Percentiles rank a stretch among this genome's conserved stretches.
These are phyloP conservation scores for Polypedilum pembai DNA, from an alignment of 1,140 invertebrate species.

Conservation along the genomic window DNA sequence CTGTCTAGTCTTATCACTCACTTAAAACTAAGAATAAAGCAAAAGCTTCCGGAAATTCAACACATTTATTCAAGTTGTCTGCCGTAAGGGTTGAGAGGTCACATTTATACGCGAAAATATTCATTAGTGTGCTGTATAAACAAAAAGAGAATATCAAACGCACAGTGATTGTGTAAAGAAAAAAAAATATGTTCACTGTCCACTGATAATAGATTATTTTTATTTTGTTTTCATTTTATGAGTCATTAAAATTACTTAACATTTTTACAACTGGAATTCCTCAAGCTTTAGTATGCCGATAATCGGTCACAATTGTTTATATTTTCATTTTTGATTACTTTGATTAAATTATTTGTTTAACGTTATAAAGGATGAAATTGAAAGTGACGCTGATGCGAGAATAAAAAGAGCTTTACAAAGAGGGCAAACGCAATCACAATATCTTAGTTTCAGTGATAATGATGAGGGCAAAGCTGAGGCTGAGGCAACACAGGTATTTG, in stretches of 20 bases:
- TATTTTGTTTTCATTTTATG: neutral
- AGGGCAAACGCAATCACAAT: slow-evolving; percentile 76
- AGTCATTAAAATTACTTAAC: neutral
- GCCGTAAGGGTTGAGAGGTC: slow-evolving; percentile 23
- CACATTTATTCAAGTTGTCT: neutral
- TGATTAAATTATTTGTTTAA: no score
- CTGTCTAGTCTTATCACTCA: neutral
- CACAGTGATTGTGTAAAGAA: neutral
- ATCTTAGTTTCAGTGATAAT: slow-evolving; percentile 57
- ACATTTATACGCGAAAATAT: neutral
- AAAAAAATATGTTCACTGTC: no score
- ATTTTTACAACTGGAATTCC: no score
- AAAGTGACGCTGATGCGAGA: neutral
- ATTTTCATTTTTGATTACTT: neutral
- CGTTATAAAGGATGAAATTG: neutral
- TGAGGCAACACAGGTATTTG: slow-evolving; percentile 54
- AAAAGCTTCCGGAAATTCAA: slow-evolving; percentile 19
- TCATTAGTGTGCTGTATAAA: neutral
- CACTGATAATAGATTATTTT: neutral
- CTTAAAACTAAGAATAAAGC: neutral
- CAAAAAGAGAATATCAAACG: neutral
- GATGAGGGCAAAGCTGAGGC: slow-evolving; percentile 67
- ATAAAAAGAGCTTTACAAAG: slow-evolving; percentile 33
- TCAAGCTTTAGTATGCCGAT: no score
- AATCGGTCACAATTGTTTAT: neutral